Base-by-base conservation (phyloP, 2,113 vertebrate genomes). In the Callipepla squamata region DNA sequence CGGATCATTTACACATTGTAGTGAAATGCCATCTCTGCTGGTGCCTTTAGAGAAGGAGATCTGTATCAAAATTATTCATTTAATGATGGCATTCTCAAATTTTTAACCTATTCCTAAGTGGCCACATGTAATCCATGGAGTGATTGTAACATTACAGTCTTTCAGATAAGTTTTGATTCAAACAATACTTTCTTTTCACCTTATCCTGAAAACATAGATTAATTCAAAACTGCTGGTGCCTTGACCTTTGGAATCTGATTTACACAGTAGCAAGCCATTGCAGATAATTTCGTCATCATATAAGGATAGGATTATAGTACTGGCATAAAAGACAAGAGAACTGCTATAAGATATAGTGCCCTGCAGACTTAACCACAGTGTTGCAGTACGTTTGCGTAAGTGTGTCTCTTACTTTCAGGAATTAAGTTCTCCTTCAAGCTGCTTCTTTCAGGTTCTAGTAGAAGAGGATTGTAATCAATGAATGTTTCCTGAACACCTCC, bases 361-460 rank as follows among this genome's bases (percentile, higher is more conserved):
- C 63, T 44, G 21, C 17, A 87, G 42, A 85, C 12, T 51, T 30
- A 55, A 17, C 36, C 6, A 0, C 0, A 6, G 36, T n/a, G 50
- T 26, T 62, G 36, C 19, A 17, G 11, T 69, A 69, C 9, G 4
- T 85, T 83, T 89, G 87, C 76, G 15, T 40, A 73, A 74, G 59
- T 40, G 23, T 42, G 8, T n/a, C 14, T 44, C 85, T 74, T 90
- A n/a, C 75, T 74, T 90, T 82, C 75, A 85, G 59, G 42, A 75
- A 32, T 87, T 44, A 91, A 66, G 45, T 57, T 92, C 62, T 96
- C 47, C 78, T 87, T 93, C 61, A 63, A 85, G 63, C 40, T 69
- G 69, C 47, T 94, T 62, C 91, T 55, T 87, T 80, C 81, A 69
- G n/a, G 34, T 73, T 92, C 73, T 57, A 83, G 44, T 42, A 81